Evolutionary conservation across 2,113 vertebrate species (phyloP).

Genomic region (Proteles cristata): DNA sequence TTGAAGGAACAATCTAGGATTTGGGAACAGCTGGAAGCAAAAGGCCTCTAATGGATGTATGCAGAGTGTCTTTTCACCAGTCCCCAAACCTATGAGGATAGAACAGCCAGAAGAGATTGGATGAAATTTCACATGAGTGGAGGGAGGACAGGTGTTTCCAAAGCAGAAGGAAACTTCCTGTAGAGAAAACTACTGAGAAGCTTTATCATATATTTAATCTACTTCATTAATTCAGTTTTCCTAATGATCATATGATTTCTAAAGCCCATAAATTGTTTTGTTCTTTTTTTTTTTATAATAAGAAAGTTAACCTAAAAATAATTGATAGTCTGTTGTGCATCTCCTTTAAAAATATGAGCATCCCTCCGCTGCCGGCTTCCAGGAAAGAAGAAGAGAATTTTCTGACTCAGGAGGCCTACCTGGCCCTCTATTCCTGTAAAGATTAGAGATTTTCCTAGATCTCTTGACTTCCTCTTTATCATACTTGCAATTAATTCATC

Average conservation of each 20-base stretch:
- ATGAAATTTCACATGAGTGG: slow-evolving; percentile 76
- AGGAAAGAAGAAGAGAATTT: not conserved
- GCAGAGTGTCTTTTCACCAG: slow-evolving; percentile 56
- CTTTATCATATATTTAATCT: slow-evolving; percentile 65
- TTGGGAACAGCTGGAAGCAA: slow-evolving; percentile 64
- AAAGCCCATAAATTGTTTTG: slow-evolving; percentile 41
- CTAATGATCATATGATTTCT: slow-evolving; percentile 70
- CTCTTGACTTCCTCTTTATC: not conserved
- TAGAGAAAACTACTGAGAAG: slow-evolving; percentile 77
- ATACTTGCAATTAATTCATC: not conserved
- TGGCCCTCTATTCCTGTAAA: not conserved
- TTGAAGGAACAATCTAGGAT: slow-evolving; percentile 70
- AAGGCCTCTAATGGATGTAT: slow-evolving; percentile 60
- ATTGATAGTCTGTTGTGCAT: not conserved
- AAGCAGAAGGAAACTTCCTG: slow-evolving; percentile 53
- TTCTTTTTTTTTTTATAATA: slow-evolving; percentile 48
- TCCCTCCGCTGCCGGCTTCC: not conserved
- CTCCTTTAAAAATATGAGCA: not conserved
- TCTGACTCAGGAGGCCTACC: not conserved
- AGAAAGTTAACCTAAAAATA: not conserved
- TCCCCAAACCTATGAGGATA: slow-evolving; percentile 61
- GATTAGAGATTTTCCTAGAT: not conserved
- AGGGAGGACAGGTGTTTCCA: slow-evolving; percentile 40
- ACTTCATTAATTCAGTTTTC: slow-evolving; percentile 74
- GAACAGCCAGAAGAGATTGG: slow-evolving; percentile 62